A percentile compares a stretch with the other conserved stretches of the same genome.
Evolutionary conservation across 2,113 vertebrate species (phyloP).

Genomic region (Odontesthes bonariensis): DNA sequence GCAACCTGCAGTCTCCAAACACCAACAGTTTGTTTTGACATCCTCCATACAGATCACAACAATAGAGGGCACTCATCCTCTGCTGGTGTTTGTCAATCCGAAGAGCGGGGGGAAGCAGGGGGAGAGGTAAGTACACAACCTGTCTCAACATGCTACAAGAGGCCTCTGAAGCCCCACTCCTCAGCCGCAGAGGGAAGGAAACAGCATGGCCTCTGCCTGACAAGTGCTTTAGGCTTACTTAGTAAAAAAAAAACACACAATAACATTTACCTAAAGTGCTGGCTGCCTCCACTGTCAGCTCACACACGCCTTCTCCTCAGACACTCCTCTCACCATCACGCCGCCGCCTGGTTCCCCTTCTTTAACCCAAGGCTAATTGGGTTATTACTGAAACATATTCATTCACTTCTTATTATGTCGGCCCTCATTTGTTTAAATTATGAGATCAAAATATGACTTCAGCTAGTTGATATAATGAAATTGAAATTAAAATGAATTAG

Average conservation of each 20-base stretch:
- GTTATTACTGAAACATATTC: slow-evolving; percentile 86
- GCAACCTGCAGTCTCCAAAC: slow-evolving; percentile 73
- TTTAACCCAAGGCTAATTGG: slow-evolving; percentile 82
- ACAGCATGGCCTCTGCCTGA: slow-evolving; percentile 38
- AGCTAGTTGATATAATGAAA: slow-evolving; percentile 85
- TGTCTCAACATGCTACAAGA: slow-evolving; percentile 63
- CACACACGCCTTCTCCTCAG: neutral
- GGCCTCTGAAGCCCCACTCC: slow-evolving; percentile 49
- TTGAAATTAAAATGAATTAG: slow-evolving; percentile 86
- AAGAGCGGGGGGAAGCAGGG: slow-evolving; percentile 98
- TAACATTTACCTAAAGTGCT: slow-evolving; percentile 49
- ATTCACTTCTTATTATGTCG: slow-evolving; percentile 79
- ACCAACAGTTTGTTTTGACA: slow-evolving; percentile 74
- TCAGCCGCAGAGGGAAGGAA: slow-evolving; percentile 28
- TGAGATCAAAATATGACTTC: slow-evolving; percentile 85
- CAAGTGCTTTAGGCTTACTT: slow-evolving; percentile 31
- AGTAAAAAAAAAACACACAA: slow-evolving; percentile 57
- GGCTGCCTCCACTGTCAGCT: slow-evolving; percentile 8
- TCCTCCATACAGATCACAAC: slow-evolving; percentile 91
- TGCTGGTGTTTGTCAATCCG: slow-evolving; percentile 96
- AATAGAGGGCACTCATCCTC: slow-evolving; percentile 93
- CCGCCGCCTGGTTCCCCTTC: slow-evolving; percentile 54
- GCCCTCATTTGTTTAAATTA: slow-evolving; percentile 83
- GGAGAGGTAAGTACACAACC: slow-evolving; percentile 87
- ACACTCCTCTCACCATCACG: slow-evolving; percentile 47